These are phyloP conservation scores for Caracal caracal DNA, from an alignment of 2,113 vertebrate species.

Conservation along the genomic window DNA sequence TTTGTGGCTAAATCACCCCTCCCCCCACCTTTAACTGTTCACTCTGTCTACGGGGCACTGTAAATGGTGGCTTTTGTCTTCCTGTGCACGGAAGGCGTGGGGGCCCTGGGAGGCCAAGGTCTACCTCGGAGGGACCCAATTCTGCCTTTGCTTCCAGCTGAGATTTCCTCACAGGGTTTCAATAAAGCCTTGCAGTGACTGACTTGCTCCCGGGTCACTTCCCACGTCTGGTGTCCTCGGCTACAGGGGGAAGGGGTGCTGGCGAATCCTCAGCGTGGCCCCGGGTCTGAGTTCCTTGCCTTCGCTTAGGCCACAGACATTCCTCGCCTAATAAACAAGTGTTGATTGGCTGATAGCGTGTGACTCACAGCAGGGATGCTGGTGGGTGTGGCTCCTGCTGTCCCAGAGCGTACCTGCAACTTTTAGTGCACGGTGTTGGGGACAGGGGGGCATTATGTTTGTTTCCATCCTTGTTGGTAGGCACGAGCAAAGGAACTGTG, in stretches of 20 bases:
- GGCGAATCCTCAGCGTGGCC: neutral
- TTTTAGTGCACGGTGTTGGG: fast-evolving
- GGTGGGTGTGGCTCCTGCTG: fast-evolving
- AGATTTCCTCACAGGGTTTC: neutral
- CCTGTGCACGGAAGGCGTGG: neutral
- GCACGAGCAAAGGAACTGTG: fast-evolving
- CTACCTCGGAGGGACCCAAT: neutral
- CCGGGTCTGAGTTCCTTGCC: neutral
- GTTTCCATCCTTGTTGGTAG: neutral
- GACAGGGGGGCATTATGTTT: neutral
- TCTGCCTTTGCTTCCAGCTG: neutral
- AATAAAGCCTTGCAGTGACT: neutral
- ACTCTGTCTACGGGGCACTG: neutral
- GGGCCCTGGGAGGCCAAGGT: neutral
- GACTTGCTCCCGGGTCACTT: neutral
- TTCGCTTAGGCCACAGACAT: neutral
- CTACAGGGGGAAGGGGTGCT: neutral
- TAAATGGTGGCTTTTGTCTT: conserved; percentile 50
- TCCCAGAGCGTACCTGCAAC: fast-evolving
- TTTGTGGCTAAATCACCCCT: neutral
- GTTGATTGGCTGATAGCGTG: neutral
- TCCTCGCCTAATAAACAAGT: neutral
- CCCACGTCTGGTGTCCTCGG: neutral
- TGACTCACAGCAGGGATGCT: fast-evolving
- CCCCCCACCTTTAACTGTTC: neutral